Base-by-base conservation (phyloP, 2,113 vertebrate genomes). In the Panurus biarmicus region DNA sequence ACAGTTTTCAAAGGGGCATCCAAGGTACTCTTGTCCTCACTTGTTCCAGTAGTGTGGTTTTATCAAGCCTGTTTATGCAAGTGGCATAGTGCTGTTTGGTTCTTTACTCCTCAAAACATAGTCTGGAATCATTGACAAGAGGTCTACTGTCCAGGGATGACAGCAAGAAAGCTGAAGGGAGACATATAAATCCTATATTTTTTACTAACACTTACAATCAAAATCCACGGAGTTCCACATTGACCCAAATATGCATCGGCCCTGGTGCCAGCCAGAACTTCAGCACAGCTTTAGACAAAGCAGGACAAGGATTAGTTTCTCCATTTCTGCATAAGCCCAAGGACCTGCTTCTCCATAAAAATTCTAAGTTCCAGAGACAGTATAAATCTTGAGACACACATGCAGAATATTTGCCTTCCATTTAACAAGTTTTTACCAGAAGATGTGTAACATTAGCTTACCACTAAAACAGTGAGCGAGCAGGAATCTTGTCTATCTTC, bases 151-250 rank as follows among this genome's bases (percentile, higher is more conserved):
- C 6, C 20, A 71, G 15, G 31, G 9, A 48, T 58, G 38, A 60
- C 14, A 45, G n/a, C 20, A 16, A 56, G 33, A 89, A 89, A 78
- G 7, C 11, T 79, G n/a, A 21, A 86, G 26, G 64, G 14, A 56
- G 12, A 42, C 9, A 14, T 54, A 26, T 13, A 65, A 93, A 61
- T 6, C 11, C 7, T 3, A 3, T 0, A 0, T 1, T n/a, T 85
- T 87, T 84, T 64, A 42, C 5, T 73, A 45, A n/a, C 10, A 14
- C 9, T 33, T 25, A 48, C 56, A 75, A 66, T 2, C 20, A 81
- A 85, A 77, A 54, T 54, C 29, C 57, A 38, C 5, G 7, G 23
- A 47, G 25, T 51, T 77, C 26, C 18, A 48, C 6, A 7, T 8
- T 25, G 15, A 35, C 18, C 51, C 18, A 40, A 57, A 44, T 4